A percentile compares a stretch with the other conserved stretches of the same genome.
Evolutionary conservation across 2,888 invertebrate species (phyloP).

Genomic region (Alsophila aescularia): DNA sequence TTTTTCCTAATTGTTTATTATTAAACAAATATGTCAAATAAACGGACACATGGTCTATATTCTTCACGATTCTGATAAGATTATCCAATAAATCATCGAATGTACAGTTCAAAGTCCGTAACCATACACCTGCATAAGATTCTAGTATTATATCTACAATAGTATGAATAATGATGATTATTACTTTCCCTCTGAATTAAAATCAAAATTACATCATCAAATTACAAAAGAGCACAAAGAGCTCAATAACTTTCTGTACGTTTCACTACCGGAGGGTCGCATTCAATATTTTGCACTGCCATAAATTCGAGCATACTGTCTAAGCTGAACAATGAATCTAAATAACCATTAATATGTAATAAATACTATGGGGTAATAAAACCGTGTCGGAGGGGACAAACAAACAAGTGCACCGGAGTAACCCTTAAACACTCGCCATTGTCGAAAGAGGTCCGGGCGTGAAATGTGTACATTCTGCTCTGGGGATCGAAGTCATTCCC

Average conservation of each 20-base stretch:
- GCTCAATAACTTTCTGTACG: conserved; percentile 57
- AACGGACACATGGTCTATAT: no score
- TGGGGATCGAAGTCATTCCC: conserved; percentile 58
- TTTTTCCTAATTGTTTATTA: no score
- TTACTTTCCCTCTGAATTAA: conserved; percentile 30
- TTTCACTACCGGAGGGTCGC: conserved; percentile 59
- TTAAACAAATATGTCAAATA: no score
- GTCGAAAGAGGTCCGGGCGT: conserved; percentile 61
- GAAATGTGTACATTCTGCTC: conserved; percentile 48
- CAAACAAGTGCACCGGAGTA: conserved; percentile 79
- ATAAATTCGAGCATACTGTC: conserved; percentile 83
- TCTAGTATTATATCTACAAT: no score
- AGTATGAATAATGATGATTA: background rate
- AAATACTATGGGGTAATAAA: conserved; percentile 83
- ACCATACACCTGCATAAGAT: no score
- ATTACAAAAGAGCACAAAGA: conserved; percentile 61
- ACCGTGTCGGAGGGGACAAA: conserved; percentile 77
- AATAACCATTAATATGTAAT: conserved; percentile 85
- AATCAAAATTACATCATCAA: conserved; percentile 59
- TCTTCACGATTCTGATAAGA: no score
- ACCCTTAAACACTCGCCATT: conserved; percentile 73
- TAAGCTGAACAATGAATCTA: conserved; percentile 81
- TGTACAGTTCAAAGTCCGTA: no score
- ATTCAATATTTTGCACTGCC: conserved; percentile 76
- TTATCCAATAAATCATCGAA: no score